Base-by-base conservation (phyloP, 92 coral and sea anemone genomes). In the Chrysogorgia sp. region DNA sequence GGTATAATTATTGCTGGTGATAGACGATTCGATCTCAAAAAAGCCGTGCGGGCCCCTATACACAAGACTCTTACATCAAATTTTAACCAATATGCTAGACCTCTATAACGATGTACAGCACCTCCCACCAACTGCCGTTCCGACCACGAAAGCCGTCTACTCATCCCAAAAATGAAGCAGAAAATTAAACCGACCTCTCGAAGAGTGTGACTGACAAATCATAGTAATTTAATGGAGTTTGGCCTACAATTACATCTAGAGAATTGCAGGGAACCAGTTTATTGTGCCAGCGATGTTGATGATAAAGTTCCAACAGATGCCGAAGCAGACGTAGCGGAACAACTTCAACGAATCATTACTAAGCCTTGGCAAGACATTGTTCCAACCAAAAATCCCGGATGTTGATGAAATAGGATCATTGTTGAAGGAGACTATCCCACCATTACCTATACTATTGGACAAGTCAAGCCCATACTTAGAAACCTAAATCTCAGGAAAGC, bases 111-210 rank as follows among this genome's bases (percentile, higher is more conserved):
- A 82, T 13, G 62, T 62, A 25, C 70, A 53, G 41, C 77, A 29
- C 31, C 70, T 64, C 8, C 87, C 87, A 64, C 81, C 67, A 48
- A 69, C 74, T 62, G 76, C 47, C 82, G 86, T 8, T 82, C 81
- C 28, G 82, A 83, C 79, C 77, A 83, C 66, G 82, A 83, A 66
- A 75, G 87, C 62, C 40, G 75, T 10, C 37, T 75, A 24, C 71
- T 75, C 59, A 15, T 74, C 60, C 71, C 82, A 34, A 47, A 75
- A 57, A 15, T 61, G 76, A 79, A 52, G 22, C 76, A 32, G 59
- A 79, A 74, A 23, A 65, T 40, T 60, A 75, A 75, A 58, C 43
- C 59, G 43, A 63, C 55, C 23, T 74, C 67, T 60, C 78, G 67
- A 45, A 34, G 62, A 61, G 82, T 83, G 14, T 43, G 87, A 34